Conservation (phyloP, 2,113 vertebrate genomes). For the Tyrannus savana region DNA sequence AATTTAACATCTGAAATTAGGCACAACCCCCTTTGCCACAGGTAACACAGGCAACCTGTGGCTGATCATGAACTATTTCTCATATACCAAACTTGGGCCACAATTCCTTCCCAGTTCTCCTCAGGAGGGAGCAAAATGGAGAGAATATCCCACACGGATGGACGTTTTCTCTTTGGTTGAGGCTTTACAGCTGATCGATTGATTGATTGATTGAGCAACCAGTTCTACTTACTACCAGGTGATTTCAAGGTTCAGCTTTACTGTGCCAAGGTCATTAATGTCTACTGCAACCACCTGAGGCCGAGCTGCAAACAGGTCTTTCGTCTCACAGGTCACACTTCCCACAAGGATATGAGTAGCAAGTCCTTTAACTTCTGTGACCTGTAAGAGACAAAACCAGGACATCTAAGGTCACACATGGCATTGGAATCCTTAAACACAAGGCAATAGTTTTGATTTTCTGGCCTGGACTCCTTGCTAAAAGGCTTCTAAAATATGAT, state of each 20-base stretch:
- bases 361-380: conserved; percentile 95
- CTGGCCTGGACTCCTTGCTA: not conserved
- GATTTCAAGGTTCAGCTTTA: conserved; percentile 98
- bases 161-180: not conserved
- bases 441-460: not conserved
- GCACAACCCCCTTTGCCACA: not conserved
- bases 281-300: conserved; percentile 97
- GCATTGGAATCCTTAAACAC: not conserved
- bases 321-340: conserved; percentile 97
- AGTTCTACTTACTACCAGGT: conserved; percentile 92
- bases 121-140: not conserved
- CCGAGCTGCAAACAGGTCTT: conserved; percentile 94
- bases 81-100: not conserved
- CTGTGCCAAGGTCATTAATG: conserved; percentile 96
- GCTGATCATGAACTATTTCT: not conserved
- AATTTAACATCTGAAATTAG: not conserved
- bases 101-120: not conserved
- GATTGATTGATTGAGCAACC: too few relatives aligned
- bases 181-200: not conserved
- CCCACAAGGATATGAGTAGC: conserved; percentile 94
- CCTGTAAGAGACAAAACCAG: conserved; percentile 71
- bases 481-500: not conserved
- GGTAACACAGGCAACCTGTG: not conserved
- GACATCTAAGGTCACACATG: not conserved
- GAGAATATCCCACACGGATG: accelerated